Evolutionary conservation across 2,888 invertebrate genomes (phyloP).

Genomic region (Tetanocera ferruginea): DNA sequence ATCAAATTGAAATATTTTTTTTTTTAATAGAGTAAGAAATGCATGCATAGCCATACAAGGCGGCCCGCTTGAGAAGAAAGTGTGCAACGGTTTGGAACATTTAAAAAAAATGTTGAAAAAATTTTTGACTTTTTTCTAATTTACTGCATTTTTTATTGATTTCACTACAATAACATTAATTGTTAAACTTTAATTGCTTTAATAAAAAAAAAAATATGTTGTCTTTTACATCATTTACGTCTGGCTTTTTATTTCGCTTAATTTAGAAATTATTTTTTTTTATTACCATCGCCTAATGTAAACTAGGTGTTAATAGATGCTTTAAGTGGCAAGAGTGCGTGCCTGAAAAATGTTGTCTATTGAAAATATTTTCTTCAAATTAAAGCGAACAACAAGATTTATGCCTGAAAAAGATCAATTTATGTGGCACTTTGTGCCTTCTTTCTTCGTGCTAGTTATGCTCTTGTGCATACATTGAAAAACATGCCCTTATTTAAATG

Average conservation of each 20-base stretch:
- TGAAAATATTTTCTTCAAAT: too few species aligned
- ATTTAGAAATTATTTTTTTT: neutral
- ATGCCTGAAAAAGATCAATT: neutral
- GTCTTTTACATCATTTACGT: neutral
- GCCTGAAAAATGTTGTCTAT: too few species aligned
- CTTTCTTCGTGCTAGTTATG: neutral
- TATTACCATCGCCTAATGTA: neutral
- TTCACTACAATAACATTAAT: neutral
- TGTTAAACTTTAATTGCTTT: neutral
- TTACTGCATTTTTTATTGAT: neutral
- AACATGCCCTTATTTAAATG: slow-evolving; percentile 24
- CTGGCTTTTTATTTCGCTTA: neutral
- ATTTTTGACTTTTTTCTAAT: neutral
- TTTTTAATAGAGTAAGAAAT: neutral
- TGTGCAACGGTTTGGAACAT: neutral
- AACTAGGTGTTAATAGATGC: slow-evolving; percentile 23
- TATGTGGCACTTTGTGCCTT: neutral
- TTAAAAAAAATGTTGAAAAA: neutral
- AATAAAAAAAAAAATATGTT: neutral
- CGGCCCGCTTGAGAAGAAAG: neutral
- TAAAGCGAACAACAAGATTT: too few species aligned
- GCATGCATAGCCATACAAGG: neutral
- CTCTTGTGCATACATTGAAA: neutral
- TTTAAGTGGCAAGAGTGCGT: slow-evolving; percentile 13
- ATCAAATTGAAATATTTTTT: neutral